Base-by-base conservation (phyloP, 2,797 vertebrate genomes). In the Sebastes cheni region DNA sequence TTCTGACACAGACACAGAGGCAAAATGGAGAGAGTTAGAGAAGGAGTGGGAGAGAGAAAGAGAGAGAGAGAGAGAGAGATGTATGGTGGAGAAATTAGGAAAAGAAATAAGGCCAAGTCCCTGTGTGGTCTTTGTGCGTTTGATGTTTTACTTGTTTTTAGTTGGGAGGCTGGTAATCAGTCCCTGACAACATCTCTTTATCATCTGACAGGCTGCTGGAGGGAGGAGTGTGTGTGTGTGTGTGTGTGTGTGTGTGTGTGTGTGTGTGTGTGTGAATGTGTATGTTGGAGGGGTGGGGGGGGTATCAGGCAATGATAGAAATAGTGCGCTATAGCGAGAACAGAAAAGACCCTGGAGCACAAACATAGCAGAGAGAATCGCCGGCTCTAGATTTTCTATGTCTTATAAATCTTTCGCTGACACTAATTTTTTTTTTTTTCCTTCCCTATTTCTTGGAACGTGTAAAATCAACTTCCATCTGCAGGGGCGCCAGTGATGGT, bases 371-470 rank as follows among this genome's bases (percentile, higher is more conserved):
- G 64, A 82, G 87, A 88, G 90, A 92, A 93, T 90, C 70, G 76
- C 86, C 73, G 13, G 68, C 86, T 89, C 90, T 84, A 88, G 73
- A 87, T 91, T 91, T 91, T 87, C 83, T 87, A 60, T 89, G 89
- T 93, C 90, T 89, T 94, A 93, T 94, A 94, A 95, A 95, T 94
- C 94, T 93, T 92, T 92, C 92, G 93, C 93, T 93, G 94, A 95
- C 93, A 88, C 86, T 42, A 78, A 70, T 84, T 89, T 89, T 86
- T 88, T 75, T 18, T 20, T 22, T 42, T 42, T 39, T 39, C 13
- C 39, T 84, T 87, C 81, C 30, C 79, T 75, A 84, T 90, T 92
- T 92, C 88, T 86, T 73, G 62, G 80, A 81, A 84, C 5, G 39
- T 89, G 87, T 87, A 88, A 91, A 93, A 92, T 93, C 77, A 85